Evolutionary conservation across 2,888 invertebrate genomes (phyloP), one percentile per base, ranked within the genome.

Genomic region (Lepidochrysops patricia): DNA sequence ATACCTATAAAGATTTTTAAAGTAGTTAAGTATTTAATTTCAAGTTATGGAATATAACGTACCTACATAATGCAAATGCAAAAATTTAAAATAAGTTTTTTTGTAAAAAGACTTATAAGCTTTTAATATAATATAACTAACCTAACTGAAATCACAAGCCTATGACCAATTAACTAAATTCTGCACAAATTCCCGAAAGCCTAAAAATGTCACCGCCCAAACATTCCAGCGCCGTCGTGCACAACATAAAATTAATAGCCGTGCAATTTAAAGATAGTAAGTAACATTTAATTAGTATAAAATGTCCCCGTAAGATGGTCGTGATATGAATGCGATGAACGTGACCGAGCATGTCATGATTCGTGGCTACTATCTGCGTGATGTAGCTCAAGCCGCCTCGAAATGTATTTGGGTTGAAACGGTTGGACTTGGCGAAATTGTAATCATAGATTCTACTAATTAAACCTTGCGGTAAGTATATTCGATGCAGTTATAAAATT

Each of bases 271-370:
- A 48, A 63, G 60, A 68, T 65, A 64, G 62, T 60, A 60, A 64
- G 62, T 43, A 43, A 73, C 68, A 67, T 70, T 70, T 69, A 75
- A 73, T 74, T 75, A 75, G 66, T 68, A 66, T 62, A 67, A 70
- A 70, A 67, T 64, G 67, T 70, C 66, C 23, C 35, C 68, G 63
- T 64, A 23, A 43, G 43, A 43, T 43, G 66, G 66, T 67, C 61
- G 61, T 67, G 74, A 72, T 74, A 70, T 12, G 63, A 68, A 69
- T 67, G 68, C 67, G 63, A 62, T 52, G 62, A 63, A 75, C 76
- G 74, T 75, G 76, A 72, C 74, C 67, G 62, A 61, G 64, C 64
- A 63, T 64, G 65, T 66, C 67, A 67, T 67, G 69, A 67, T 62
- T 64, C 62, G 60, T 57, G 32, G 48, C 50, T 50, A 62, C 57